Conservation (phyloP, 1,140 invertebrate species). For the Hyles vespertilio region DNA sequence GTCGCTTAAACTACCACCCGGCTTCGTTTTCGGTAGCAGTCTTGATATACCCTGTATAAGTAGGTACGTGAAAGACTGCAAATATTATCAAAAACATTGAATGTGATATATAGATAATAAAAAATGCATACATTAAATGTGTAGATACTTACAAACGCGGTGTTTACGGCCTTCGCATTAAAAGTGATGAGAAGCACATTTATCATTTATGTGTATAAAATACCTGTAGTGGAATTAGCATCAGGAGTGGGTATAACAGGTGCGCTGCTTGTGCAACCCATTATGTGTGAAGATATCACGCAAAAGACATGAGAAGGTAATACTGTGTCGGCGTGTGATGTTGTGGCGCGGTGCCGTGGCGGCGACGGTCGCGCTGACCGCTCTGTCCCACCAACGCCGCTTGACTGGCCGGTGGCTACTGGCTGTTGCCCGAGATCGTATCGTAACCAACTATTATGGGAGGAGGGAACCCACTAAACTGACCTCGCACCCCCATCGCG, state of each 20-base stretch:
- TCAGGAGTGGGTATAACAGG: slow-evolving; percentile 39
- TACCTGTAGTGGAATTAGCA: slow-evolving; percentile 36
- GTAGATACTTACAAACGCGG: too few species aligned
- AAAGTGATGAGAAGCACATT: too few species aligned
- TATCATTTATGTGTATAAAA: neutral
- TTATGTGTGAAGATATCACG: slow-evolving; percentile 27
- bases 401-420: slow-evolving; percentile 40
- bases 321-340: neutral
- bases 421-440: slow-evolving; percentile 56
- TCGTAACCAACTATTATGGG: slow-evolving; percentile 61
- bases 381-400: slow-evolving; percentile 41
- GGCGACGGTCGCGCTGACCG: slow-evolving; percentile 28
- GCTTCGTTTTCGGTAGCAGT: too few species aligned
- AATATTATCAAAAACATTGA: too few species aligned
- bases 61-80: too few species aligned
- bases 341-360: slow-evolving; percentile 2
- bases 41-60: too few species aligned
- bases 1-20: too few species aligned
- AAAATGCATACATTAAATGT: too few species aligned
- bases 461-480: slow-evolving; percentile 61
- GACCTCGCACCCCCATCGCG: slow-evolving; percentile 73
- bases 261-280: slow-evolving; percentile 67
- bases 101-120: too few species aligned
- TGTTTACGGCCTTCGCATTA: too few species aligned
- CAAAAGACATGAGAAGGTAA: slow-evolving; percentile 13